Conservation (phyloP, 2,888 invertebrate species). For the Ochropacha duplaris region DNA sequence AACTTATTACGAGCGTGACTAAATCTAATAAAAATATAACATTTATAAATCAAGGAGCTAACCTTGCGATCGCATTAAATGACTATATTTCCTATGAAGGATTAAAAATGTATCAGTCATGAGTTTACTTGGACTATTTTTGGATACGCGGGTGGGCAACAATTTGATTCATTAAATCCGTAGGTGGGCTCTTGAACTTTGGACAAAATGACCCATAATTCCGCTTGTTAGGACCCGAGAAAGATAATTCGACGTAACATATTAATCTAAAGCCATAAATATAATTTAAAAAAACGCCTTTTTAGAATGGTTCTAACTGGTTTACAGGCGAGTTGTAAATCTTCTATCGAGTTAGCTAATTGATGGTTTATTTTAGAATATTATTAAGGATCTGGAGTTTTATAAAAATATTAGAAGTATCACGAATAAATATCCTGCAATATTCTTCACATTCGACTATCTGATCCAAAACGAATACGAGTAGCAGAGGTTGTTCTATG, state of each 20-base stretch:
- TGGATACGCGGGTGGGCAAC: conserved; percentile 66
- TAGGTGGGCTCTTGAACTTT: conserved; percentile 72
- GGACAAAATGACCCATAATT: conserved; percentile 75
- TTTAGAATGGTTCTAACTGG: conserved; percentile 32
- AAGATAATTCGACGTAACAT: conserved; percentile 60
- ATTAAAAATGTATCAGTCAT: conserved; percentile 58
- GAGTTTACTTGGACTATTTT: conserved; percentile 45
- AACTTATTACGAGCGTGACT: conserved; percentile 49
- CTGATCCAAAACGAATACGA: too few species aligned
- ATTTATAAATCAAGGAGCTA: conserved; percentile 46
- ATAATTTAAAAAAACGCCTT: conserved; percentile 33
- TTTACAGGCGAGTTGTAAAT: conserved; percentile 39
- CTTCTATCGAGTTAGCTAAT: conserved; percentile 31
- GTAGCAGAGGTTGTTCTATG: too few species aligned
- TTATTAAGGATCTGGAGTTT: not conserved
- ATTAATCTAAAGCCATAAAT: conserved; percentile 72
- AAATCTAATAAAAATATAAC: conserved; percentile 47
- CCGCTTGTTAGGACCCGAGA: conserved; percentile 65
- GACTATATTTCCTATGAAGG: conserved; percentile 36
- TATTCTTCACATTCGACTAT: too few species aligned
- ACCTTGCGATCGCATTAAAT: conserved; percentile 39
- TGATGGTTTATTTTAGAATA: conserved; percentile 2
- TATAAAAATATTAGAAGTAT: not conserved
- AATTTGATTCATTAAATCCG: conserved; percentile 67
- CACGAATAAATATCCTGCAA: too few species aligned